Evolutionary conservation across 2,113 vertebrate species (phyloP).

Genomic region (Urocynchramus pylzowi): DNA sequence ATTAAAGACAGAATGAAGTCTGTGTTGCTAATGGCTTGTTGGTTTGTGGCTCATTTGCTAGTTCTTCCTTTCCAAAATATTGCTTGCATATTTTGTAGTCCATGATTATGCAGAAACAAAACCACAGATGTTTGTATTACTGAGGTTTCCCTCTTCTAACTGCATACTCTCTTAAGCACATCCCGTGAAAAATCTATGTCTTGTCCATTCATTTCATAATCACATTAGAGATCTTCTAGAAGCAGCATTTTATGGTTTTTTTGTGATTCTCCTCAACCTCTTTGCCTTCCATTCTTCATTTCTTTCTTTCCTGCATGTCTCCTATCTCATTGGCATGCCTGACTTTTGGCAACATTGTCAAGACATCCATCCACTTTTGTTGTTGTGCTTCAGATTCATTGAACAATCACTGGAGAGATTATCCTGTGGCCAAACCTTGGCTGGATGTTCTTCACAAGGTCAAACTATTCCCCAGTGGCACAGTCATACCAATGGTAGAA

Average conservation of each 20-base stretch:
- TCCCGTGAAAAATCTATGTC: background rate
- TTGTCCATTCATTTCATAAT: background rate
- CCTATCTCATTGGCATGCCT: background rate
- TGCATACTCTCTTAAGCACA: background rate
- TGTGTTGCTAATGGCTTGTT: background rate
- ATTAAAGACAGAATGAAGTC: slow-evolving; percentile 9
- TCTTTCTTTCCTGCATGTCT: background rate
- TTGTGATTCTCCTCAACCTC: background rate
- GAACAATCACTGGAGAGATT: background rate
- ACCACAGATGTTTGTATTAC: slow-evolving; percentile 24
- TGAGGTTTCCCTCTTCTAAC: slow-evolving; percentile 23
- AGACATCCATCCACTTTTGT: background rate
- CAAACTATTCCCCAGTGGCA: background rate
- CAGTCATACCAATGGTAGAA: background rate
- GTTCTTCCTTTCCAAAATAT: slow-evolving; percentile 37
- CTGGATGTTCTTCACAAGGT: background rate
- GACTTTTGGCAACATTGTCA: background rate
- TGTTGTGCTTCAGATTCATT: background rate
- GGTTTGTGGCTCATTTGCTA: slow-evolving; percentile 21
- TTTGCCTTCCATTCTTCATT: background rate
- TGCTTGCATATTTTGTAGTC: slow-evolving; percentile 25
- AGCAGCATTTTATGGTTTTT: background rate
- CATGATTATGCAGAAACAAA: slow-evolving; percentile 33
- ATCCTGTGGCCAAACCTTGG: background rate
- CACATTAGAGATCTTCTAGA: background rate